Base-by-base conservation (phyloP, 2,113 vertebrate species). In the Aptenodytes patagonicus region DNA sequence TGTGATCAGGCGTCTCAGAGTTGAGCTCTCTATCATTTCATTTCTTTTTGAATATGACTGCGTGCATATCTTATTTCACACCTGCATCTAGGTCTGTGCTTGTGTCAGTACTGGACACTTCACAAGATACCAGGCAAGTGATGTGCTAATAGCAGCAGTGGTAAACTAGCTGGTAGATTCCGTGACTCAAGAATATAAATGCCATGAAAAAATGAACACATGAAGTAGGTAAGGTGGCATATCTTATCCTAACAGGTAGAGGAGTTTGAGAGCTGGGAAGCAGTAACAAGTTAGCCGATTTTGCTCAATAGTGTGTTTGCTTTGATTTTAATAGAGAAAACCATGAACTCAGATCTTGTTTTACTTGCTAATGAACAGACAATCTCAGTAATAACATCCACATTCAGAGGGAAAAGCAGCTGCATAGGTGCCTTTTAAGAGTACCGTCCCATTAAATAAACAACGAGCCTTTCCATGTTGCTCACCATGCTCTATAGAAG, bases 291-390 rank as follows among this genome's bases (percentile, higher is more conserved):
- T 42, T 44, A 78, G 25, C 9, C 1, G 2, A 10, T 44, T 91
- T 90, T 72, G 49, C 57, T 84, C 52, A 46, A 6, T 6, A 22
- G 13, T 11, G 15, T 25, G 8, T 69, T 86, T 88, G 29, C 21
- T 92, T 81, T 96, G 51, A 71, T 91, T 81, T 68, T 55, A 82
- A 87, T 22, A 83, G 36, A 49, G 81, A 78, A 76, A 36, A 17
- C 1, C 14, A 28, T 17, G 2, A 79, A 65, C 36, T 57, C 20
- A 52, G 29, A 36, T 44, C 52, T 85, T 71, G n/a, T 16, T 89
- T 84, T 69, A 64, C 61, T 21, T 82, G 25, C 28, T 76, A 76
- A 32, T 46, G 40, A 91, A 36, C 29, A 78, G n/a, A 34, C 28
- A 83, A 46, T 47, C 32, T 87, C 47, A 82, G 65, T 11, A 76